phyloP scores from a whole-genome alignment of 2,113 vertebrate genomes.

The Lamprologus lemairii region DNA sequence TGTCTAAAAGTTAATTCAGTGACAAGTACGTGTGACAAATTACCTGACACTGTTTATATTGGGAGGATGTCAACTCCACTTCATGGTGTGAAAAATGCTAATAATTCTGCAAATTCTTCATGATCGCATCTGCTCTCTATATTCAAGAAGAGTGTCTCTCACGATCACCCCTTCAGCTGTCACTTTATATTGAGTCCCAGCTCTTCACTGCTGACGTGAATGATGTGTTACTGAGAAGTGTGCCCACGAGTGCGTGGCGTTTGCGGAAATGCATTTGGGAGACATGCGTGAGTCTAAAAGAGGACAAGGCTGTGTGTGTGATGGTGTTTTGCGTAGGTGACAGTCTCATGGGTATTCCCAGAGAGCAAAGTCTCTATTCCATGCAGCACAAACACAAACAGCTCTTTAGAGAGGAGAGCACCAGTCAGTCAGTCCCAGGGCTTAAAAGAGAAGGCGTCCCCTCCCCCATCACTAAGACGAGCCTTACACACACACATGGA shows the following conservation, averaged over 20 bases:
- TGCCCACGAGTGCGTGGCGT: background rate
- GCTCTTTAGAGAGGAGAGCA: slow-evolving; percentile 34
- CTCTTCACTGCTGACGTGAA: slow-evolving; percentile 9
- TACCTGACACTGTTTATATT: background rate
- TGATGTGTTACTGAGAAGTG: background rate
- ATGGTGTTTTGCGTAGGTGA: slow-evolving; percentile 54
- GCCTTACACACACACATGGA: background rate
- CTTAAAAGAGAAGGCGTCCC: slow-evolving; percentile 39
- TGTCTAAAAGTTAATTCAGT: background rate
- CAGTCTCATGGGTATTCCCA: slow-evolving; percentile 35
- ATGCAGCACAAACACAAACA: slow-evolving; percentile 47
- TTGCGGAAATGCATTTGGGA: slow-evolving; percentile 26
- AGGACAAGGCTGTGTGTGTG: slow-evolving; percentile 9
- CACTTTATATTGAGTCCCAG: background rate
- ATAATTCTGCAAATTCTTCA: background rate
- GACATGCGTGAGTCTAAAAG: slow-evolving; percentile 41
- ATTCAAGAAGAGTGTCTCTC: background rate
- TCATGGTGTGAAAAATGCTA: background rate
- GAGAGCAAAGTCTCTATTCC: slow-evolving; percentile 43
- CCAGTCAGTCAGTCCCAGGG: slow-evolving; percentile 48
- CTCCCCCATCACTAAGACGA: slow-evolving; percentile 37
- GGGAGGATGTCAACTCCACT: background rate
- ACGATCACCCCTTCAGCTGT: background rate
- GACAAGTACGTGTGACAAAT: background rate
- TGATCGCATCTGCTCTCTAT: background rate